phyloP scores from a whole-genome alignment of 2,888 invertebrate species.

The Cylloceria caligata region DNA sequence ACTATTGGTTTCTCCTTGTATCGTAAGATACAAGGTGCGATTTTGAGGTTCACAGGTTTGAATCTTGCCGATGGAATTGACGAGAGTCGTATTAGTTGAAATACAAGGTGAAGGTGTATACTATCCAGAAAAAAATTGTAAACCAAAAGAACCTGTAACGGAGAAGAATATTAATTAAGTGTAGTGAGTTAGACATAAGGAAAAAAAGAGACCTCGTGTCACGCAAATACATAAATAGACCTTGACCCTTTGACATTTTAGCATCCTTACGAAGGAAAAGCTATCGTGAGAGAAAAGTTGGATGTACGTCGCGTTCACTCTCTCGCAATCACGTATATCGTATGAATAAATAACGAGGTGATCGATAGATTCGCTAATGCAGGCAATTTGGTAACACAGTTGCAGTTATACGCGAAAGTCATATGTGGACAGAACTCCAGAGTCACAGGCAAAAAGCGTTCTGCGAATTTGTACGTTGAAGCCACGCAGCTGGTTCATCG shows the following conservation, averaged over 20 bases:
- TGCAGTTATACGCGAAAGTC: not conserved
- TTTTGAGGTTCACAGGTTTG: no score
- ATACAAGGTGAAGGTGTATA: not conserved
- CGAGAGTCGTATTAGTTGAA: not conserved
- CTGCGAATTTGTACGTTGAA: constrained; percentile 14
- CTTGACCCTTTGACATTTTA: constrained; percentile 45
- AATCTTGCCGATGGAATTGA: not conserved
- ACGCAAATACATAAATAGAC: constrained; percentile 45
- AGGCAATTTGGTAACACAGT: not conserved
- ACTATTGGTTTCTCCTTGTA: no score
- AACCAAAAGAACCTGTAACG: not conserved
- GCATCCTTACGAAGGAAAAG: not conserved
- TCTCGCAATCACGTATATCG: constrained; percentile 23
- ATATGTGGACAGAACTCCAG: not conserved
- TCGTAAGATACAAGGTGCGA: no score
- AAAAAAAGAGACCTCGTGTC: constrained; percentile 29
- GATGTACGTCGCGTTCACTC: not conserved
- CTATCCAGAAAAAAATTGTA: not conserved
- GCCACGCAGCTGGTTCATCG: constrained; percentile 8
- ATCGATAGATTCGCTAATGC: constrained; percentile 36
- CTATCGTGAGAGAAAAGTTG: constrained; percentile 4
- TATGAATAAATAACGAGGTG: constrained; percentile 51
- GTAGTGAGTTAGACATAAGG: not conserved
- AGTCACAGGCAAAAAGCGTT: not conserved
- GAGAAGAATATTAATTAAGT: not conserved